phyloP scores from a whole-genome alignment of 1,140 invertebrate species.

The Bombus confusus region DNA sequence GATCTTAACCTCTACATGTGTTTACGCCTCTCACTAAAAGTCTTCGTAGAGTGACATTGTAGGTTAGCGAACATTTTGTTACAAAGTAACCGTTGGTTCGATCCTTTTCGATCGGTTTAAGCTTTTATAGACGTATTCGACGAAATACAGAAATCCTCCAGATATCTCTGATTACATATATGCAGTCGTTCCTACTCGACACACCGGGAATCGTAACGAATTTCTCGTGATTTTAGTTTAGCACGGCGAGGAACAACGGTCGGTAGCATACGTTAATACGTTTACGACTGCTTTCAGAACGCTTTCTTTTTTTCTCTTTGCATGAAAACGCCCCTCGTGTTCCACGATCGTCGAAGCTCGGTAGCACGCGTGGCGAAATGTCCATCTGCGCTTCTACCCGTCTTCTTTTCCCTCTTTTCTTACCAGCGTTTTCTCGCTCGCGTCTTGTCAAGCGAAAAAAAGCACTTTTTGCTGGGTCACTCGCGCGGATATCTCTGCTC shows the following conservation, averaged over 20 bases:
- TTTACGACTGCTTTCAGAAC: slow-evolving; percentile 30
- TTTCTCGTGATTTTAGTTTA: neutral
- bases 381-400: slow-evolving; percentile 41
- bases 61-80: neutral
- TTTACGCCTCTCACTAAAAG: neutral
- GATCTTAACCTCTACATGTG: neutral
- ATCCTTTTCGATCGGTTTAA: neutral
- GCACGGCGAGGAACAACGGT: neutral
- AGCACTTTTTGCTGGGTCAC: slow-evolving; percentile 51
- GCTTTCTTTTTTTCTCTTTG: slow-evolving; percentile 20
- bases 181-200: neutral
- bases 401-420: neutral
- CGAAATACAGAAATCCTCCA: neutral
- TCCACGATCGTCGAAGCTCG: slow-evolving; percentile 34
- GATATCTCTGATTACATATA: neutral
- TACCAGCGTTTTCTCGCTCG: neutral
- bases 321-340: slow-evolving; percentile 51
- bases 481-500: slow-evolving; percentile 53
- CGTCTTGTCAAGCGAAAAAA: slow-evolving; percentile 34
- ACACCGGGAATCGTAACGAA: neutral
- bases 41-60: neutral
- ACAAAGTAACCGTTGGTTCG: neutral
- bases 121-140: neutral
- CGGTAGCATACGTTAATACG: slow-evolving; percentile 38
- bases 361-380: slow-evolving; percentile 52